Conservation (phyloP, 2,888 invertebrate species). For the Andrena praecox region DNA sequence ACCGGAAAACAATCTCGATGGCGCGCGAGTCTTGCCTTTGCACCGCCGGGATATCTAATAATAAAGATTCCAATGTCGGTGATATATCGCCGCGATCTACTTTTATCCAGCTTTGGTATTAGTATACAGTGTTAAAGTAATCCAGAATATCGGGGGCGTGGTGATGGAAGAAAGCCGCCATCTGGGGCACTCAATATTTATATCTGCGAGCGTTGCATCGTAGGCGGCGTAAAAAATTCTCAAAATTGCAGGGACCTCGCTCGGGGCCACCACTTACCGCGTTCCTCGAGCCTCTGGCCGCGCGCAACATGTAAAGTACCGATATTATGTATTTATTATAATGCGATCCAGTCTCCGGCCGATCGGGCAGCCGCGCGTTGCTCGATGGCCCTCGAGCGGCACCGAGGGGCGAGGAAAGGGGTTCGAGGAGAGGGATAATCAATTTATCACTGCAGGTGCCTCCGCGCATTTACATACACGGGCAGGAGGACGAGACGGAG, state of each 20-base stretch:
- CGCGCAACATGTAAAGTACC: slow-evolving; percentile 78
- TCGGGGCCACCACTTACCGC: slow-evolving; percentile 67
- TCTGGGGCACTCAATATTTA: slow-evolving; percentile 56
- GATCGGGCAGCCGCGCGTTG: slow-evolving; percentile 56
- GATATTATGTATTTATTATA: slow-evolving; percentile 83
- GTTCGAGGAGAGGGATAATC: slow-evolving; percentile 76
- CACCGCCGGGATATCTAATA: neutral
- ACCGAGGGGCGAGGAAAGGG: slow-evolving; percentile 52
- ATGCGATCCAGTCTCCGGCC: slow-evolving; percentile 68
- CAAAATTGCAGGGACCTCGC: slow-evolving; percentile 73
- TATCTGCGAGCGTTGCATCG: slow-evolving; percentile 35
- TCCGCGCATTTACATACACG: slow-evolving; percentile 81
- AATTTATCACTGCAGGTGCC: slow-evolving; percentile 84
- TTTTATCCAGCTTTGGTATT: too few relatives aligned
- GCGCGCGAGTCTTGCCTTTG: slow-evolving; percentile 32
- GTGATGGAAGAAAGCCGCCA: slow-evolving; percentile 55
- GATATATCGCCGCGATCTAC: neutral
- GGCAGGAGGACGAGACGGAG: slow-evolving; percentile 72
- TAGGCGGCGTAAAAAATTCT: slow-evolving; percentile 69
- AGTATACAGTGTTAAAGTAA: slow-evolving; percentile 16
- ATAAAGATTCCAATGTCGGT: too few relatives aligned
- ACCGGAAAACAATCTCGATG: neutral
- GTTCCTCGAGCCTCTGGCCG: slow-evolving; percentile 57
- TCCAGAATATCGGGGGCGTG: slow-evolving; percentile 49
- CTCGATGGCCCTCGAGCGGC: slow-evolving; percentile 60